A percentile compares a stretch with the other conserved stretches of the same genome.
These are phyloP conservation scores for Simalia tracyae DNA, from an alignment of 2,797 vertebrate genomes.

Conservation along the genomic window DNA sequence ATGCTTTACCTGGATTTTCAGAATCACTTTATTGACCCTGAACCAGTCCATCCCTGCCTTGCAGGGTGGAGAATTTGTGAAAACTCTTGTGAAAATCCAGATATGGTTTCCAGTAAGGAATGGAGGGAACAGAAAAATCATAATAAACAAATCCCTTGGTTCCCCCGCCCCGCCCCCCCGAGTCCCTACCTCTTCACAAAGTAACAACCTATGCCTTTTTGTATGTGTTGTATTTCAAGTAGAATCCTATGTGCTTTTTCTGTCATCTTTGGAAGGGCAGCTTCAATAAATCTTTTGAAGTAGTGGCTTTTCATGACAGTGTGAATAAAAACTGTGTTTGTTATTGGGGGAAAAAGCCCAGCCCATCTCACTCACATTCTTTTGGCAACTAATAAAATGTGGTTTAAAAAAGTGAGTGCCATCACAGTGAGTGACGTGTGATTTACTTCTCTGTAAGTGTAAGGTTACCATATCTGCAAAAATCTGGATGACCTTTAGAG, in stretches of 20 bases:
- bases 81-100: too few relatives aligned
- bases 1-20: too few relatives aligned
- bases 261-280: slow-evolving; percentile 44
- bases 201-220: neutral
- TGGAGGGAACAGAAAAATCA: too few relatives aligned
- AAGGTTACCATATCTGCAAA: neutral
- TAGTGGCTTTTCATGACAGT: slow-evolving; percentile 37
- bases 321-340: slow-evolving; percentile 41
- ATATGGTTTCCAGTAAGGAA: too few relatives aligned
- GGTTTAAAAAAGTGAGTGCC: neutral
- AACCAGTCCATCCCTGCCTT: too few relatives aligned
- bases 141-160: neutral
- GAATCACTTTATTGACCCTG: too few relatives aligned
- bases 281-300: slow-evolving; percentile 51
- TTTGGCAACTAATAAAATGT: slow-evolving; percentile 19
- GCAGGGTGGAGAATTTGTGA: too few relatives aligned
- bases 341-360: slow-evolving; percentile 9
- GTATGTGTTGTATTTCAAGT: neutral
- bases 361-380: slow-evolving; percentile 28
- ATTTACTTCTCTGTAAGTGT: neutral
- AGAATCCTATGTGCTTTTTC: slow-evolving; percentile 27
- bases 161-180: slow-evolving; percentile 7
- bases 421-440: neutral
- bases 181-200: neutral
- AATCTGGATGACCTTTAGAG: neutral